phyloP scores from a whole-genome alignment of 2,797 vertebrate genomes.

The Todus mexicanus region DNA sequence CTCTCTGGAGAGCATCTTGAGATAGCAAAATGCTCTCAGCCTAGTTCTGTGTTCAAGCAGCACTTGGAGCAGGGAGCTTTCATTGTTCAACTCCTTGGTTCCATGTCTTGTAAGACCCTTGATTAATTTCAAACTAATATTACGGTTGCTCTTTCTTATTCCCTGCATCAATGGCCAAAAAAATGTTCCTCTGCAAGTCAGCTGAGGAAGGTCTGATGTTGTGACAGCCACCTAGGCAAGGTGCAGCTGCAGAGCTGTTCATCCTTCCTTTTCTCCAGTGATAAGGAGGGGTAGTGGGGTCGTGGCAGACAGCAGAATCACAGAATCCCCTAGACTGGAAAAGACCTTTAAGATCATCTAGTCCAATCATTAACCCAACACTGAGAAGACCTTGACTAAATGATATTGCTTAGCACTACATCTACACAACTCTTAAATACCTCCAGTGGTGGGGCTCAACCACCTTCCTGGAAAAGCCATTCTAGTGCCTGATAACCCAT shows the following conservation, averaged over 20 bases:
- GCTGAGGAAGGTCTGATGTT: background rate
- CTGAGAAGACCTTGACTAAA: too few species aligned
- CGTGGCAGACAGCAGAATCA: rapidly evolving
- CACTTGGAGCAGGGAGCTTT: background rate
- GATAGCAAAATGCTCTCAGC: background rate
- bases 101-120: background rate
- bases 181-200: background rate
- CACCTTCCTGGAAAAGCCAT: too few species aligned
- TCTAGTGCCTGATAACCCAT: too few species aligned
- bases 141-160: background rate
- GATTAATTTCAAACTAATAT: background rate
- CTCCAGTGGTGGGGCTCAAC: too few species aligned
- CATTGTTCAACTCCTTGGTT: background rate
- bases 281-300: background rate
- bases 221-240: background rate
- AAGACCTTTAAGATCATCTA: too few species aligned
- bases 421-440: too few species aligned
- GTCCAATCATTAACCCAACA: too few species aligned
- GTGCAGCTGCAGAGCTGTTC: background rate
- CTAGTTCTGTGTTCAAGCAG: background rate
- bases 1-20: background rate
- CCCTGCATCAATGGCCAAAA: background rate
- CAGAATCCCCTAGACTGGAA: too few species aligned
- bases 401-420: too few species aligned
- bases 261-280: background rate